Conservation (phyloP, 2,113 vertebrate species). For the Gnathonemus longibarbis region DNA sequence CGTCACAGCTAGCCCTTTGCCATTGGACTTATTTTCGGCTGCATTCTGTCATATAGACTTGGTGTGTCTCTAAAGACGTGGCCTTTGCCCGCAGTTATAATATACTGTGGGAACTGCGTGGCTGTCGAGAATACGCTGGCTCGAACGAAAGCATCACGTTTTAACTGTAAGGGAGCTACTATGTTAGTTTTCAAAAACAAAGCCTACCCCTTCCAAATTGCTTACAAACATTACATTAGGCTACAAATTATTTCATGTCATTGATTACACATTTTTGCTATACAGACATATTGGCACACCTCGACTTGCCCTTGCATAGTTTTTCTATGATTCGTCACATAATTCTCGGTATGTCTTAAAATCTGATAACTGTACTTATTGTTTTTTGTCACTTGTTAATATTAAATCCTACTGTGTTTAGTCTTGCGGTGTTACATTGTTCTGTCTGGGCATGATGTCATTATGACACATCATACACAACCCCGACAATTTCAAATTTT, state of each 20-base stretch:
- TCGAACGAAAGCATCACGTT: background rate
- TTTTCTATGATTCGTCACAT: background rate
- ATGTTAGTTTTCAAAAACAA: background rate
- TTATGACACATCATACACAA: background rate
- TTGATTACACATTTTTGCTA: background rate
- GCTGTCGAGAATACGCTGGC: background rate
- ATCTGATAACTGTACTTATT: background rate
- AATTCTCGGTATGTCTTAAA: background rate
- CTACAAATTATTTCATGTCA: background rate
- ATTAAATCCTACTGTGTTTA: background rate
- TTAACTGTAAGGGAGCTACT: background rate
- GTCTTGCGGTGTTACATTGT: background rate
- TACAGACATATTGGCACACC: background rate
- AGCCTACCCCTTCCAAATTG: background rate
- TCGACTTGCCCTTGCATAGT: background rate
- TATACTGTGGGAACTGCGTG: background rate
- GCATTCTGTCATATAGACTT: background rate
- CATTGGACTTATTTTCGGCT: background rate
- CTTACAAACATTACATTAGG: background rate
- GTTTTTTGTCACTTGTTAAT: background rate
- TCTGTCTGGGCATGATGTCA: background rate
- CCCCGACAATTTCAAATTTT: background rate
- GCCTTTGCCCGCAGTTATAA: background rate
- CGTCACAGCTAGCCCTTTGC: background rate
- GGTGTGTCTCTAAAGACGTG: background rate